Evolutionary conservation across 1,140 invertebrate species (phyloP).

Genomic region (Caenorhabditis briggsae): DNA sequence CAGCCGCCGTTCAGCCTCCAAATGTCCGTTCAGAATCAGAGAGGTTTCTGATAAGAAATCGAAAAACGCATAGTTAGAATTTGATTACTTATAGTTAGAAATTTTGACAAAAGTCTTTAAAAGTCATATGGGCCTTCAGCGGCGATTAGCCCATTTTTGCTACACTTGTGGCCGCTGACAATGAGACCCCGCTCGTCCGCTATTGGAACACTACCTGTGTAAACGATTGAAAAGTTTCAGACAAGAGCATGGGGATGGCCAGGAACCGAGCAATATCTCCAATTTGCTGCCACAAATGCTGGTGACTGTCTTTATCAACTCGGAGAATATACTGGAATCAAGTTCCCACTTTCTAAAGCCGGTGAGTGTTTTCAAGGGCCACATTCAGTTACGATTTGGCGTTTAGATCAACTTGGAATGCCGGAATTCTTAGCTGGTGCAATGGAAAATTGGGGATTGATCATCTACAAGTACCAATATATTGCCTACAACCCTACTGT

Average conservation of each 20-base stretch:
- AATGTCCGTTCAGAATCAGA: too few relatives aligned
- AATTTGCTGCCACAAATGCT: conserved; percentile 59
- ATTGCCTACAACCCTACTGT: conserved; percentile 75
- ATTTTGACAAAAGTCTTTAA: too few relatives aligned
- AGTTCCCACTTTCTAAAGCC: conserved; percentile 62
- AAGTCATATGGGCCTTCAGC: too few relatives aligned
- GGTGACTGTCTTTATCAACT: conserved; percentile 60
- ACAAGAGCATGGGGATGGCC: conserved; percentile 62
- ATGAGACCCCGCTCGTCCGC: too few relatives aligned
- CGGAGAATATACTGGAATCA: conserved; percentile 58
- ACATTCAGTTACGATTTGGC: background rate
- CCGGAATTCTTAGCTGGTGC: conserved; percentile 65
- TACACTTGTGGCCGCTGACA: too few relatives aligned
- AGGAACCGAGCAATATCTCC: conserved; percentile 61
- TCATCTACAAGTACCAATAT: conserved; percentile 66
- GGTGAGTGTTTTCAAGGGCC: background rate
- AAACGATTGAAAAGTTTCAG: background rate
- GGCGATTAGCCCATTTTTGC: too few relatives aligned
- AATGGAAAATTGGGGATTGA: conserved; percentile 67
- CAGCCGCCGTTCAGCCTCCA: too few relatives aligned
- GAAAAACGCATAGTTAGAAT: too few relatives aligned
- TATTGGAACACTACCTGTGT: too few relatives aligned
- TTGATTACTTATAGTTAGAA: too few relatives aligned
- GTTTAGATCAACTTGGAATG: conserved; percentile 62
- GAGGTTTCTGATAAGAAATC: too few relatives aligned